A percentile compares a stretch with the other conserved stretches of the same genome.
These are phyloP conservation scores for Ctena decussata DNA, from an alignment of 2,888 invertebrate genomes.

Conservation along the genomic window DNA sequence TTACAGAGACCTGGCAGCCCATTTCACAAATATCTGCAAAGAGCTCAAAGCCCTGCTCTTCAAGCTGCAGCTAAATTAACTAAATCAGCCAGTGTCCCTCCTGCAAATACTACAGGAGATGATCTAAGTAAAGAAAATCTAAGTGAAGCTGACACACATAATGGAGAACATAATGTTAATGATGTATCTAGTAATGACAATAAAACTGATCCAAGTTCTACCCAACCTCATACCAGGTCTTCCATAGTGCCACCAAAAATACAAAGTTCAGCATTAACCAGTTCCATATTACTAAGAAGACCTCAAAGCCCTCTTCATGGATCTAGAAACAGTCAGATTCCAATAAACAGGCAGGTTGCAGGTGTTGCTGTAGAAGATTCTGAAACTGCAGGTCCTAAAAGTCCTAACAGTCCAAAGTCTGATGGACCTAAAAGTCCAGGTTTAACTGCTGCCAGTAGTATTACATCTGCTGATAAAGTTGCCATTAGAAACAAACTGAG, in stretches of 20 bases:
- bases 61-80: conserved; percentile 54
- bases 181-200: background rate
- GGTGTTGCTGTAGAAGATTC: background rate
- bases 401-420: conserved; percentile 48
- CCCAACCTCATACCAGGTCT: background rate
- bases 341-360: conserved; percentile 32
- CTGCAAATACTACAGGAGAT: background rate
- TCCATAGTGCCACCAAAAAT: conserved; percentile 51
- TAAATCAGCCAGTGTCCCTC: conserved; percentile 6
- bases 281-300: conserved; percentile 58
- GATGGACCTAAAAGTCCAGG: conserved; percentile 11
- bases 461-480: conserved; percentile 41
- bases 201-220: background rate
- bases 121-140: background rate
- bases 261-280: conserved; percentile 35
- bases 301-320: conserved; percentile 46
- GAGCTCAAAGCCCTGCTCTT: conserved; percentile 60
- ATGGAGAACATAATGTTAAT: background rate
- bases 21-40: conserved; percentile 54
- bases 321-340: conserved; percentile 11
- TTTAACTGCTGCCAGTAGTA: conserved; percentile 16
- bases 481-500: conserved; percentile 61
- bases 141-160: background rate
- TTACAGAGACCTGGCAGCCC: conserved; percentile 66
- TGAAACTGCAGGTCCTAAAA: conserved; percentile 13